phyloP scores from a whole-genome alignment of 1,140 invertebrate genomes.

The Danaus plexippus region DNA sequence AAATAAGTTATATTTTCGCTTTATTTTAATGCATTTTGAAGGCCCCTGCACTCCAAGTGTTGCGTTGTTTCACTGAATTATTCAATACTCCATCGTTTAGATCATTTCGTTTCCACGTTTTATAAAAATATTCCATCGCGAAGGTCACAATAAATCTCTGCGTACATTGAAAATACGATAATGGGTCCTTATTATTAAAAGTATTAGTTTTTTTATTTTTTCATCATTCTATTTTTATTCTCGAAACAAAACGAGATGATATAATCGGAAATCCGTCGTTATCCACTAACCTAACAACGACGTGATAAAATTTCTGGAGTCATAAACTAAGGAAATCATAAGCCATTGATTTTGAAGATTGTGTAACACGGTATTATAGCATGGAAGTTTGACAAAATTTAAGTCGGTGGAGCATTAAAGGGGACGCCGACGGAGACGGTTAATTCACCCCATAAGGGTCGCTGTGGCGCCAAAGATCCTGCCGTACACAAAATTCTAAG shows the following conservation, averaged over 20 bases:
- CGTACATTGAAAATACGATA: too few relatives aligned
- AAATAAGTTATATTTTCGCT: neutral
- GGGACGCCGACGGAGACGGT: constrained; percentile 61
- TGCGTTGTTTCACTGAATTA: constrained; percentile 44
- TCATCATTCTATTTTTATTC: too few relatives aligned
- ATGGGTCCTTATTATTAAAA: too few relatives aligned
- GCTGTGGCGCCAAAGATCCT: constrained; percentile 61
- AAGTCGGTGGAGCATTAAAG: constrained; percentile 66
- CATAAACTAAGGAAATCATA: constrained; percentile 60
- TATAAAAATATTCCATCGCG: constrained; percentile 30
- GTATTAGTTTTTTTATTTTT: too few relatives aligned
- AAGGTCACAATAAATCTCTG: constrained; percentile 17
- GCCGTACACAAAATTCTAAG: constrained; percentile 65
- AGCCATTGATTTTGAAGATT: constrained; percentile 53
- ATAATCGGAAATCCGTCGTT: too few relatives aligned
- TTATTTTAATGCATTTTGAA: constrained; percentile 42
- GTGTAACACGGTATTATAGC: constrained; percentile 56
- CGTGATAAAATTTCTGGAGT: constrained; percentile 5
- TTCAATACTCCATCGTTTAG: constrained; percentile 39
- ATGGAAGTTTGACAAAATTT: constrained; percentile 69
- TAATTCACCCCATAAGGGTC: constrained; percentile 70
- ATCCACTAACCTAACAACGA: neutral
- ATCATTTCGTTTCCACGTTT: constrained; percentile 34
- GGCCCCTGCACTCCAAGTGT: constrained; percentile 35
- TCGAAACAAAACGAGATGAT: too few relatives aligned